Conservation (phyloP, 2,797 vertebrate genomes). For the Spondyliosoma cantharus region DNA sequence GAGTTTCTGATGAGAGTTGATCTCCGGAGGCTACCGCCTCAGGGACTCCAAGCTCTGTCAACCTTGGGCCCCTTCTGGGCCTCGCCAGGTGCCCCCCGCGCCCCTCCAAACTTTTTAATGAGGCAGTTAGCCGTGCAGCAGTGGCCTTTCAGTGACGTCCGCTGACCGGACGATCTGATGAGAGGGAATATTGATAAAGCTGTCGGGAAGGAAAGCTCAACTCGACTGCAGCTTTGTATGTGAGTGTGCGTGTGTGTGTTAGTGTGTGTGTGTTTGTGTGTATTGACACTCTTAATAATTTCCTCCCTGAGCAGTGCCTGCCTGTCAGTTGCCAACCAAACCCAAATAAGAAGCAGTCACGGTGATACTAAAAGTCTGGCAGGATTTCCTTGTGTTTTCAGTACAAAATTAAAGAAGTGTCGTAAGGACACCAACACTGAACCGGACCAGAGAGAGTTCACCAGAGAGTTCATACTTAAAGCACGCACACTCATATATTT, state of each 20-base stretch:
- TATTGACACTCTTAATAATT: constrained; percentile 32
- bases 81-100: constrained; percentile 52
- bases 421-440: neutral
- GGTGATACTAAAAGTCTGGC: constrained; percentile 36
- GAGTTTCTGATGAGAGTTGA: constrained; percentile 66
- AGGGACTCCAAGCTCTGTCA: constrained; percentile 66
- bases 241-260: neutral
- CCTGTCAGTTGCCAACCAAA: constrained; percentile 44
- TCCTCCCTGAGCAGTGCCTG: constrained; percentile 20
- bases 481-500: neutral
- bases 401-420: constrained; percentile 12
- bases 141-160: constrained; percentile 76
- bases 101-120: constrained; percentile 83
- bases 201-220: constrained; percentile 67
- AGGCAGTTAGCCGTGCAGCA: constrained; percentile 75
- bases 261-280: constrained; percentile 11
- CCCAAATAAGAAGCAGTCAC: constrained; percentile 47
- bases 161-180: constrained; percentile 76
- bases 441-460: neutral
- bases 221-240: constrained; percentile 28
- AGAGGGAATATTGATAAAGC: constrained; percentile 84
- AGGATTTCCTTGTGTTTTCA: constrained; percentile 36
- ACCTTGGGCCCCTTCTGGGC: constrained; percentile 54
- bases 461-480: neutral
- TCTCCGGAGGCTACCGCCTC: constrained; percentile 67